Base-by-base conservation (phyloP, 2,888 invertebrate genomes). In the Amphipyra berbera region DNA sequence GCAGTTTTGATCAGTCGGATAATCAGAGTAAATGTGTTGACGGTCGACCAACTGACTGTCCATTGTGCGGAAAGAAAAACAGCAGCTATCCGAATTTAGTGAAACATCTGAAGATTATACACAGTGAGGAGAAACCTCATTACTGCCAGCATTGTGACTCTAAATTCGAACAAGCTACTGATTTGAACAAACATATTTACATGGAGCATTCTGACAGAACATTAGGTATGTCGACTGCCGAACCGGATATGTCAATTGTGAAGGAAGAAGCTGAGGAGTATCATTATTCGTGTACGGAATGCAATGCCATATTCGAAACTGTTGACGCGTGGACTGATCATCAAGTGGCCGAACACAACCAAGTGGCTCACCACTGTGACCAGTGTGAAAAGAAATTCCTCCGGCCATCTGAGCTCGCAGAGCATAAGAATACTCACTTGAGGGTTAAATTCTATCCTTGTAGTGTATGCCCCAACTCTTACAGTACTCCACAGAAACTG, bases 381-480 rank as follows among this genome's bases (percentile, higher is more conserved):
- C 96, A 96, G 50, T 97, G 97, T 76, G 96, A 95, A 13, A 95
- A 96, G 82, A 95, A 95, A 54, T 96, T 96, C 85, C 85, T 95
- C 50, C 95, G 96, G 5, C 95, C 95, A 27, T 92, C 94, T 0
- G 96, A 96, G 71, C 89, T 96, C 2, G 95, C 95, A 0, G 96
- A 96, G 78, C 97, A 97, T 79, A 95, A 96, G 66, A 96, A 96
- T 78, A 95, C 96, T 6, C 97, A 97, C 83, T 90, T 96, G 68
- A 95, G 96, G 75, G 95, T 96, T 2, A 97, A 96, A 78, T 95
- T 96, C 50, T 96, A 96, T 69, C 95, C 96, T 0, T 96, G 96
- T 73, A 95, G 94, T 21, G 86, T 95, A 27, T 96, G 96, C 67
- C 86, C 95, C 1, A 95, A 95, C 69, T 96, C 96, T 40, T 96